phyloP scores from a whole-genome alignment of 2,797 vertebrate genomes.

The Xenops minutus region DNA sequence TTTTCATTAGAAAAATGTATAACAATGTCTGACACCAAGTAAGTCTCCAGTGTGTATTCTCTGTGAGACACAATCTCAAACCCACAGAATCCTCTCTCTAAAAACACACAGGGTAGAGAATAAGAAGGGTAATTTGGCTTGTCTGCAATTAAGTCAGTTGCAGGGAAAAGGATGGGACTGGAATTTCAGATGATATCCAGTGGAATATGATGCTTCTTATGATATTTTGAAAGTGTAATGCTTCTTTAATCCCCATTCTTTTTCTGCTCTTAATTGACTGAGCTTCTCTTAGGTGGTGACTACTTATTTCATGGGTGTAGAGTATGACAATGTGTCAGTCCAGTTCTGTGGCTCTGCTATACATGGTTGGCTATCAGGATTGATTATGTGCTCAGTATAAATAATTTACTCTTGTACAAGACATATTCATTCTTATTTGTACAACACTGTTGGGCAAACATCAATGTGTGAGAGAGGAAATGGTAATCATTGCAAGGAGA shows the following conservation, averaged over 20 bases:
- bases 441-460: background rate
- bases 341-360: background rate
- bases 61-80: background rate
- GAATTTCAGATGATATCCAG: background rate
- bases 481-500: background rate
- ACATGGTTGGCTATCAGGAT: background rate
- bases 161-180: background rate
- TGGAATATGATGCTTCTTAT: background rate
- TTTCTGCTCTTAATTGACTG: background rate
- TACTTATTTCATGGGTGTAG: background rate
- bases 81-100: background rate
- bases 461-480: background rate
- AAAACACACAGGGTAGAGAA: background rate
- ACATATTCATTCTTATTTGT: background rate
- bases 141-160: background rate
- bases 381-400: background rate
- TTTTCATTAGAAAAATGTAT: background rate
- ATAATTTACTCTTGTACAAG: background rate
- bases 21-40: background rate
- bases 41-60: background rate
- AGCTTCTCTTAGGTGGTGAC: background rate
- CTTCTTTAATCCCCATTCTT: background rate
- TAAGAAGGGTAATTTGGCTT: background rate
- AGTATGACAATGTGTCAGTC: background rate
- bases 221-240: background rate